phyloP scores from a whole-genome alignment of 2,888 invertebrate genomes.

The Rhyacophila evoluta region DNA sequence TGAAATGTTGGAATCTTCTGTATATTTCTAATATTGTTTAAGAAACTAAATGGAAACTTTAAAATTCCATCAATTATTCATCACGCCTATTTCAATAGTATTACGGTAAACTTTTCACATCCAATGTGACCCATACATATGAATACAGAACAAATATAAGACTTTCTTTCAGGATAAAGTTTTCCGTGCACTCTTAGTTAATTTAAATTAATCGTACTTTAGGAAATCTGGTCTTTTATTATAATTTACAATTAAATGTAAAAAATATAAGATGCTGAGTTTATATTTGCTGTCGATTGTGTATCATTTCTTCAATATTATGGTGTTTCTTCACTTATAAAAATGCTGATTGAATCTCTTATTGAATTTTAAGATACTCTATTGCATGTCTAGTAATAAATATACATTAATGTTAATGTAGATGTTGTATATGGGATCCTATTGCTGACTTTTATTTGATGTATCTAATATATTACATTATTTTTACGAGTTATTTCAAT shows the following conservation, averaged over 20 bases:
- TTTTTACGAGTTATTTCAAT: not conserved
- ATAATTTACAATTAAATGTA: slow-evolving; percentile 22
- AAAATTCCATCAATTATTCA: slow-evolving; percentile 26
- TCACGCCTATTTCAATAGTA: not conserved
- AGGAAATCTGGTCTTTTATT: slow-evolving; percentile 22
- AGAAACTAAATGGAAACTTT: not conserved
- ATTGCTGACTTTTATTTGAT: slow-evolving; percentile 25
- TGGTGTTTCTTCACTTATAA: slow-evolving; percentile 37
- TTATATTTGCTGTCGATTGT: not conserved
- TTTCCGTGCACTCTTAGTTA: not conserved
- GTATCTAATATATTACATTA: slow-evolving; percentile 2
- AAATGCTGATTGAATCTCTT: slow-evolving; percentile 40
- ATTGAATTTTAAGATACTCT: slow-evolving; percentile 33
- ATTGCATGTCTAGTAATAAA: slow-evolving; percentile 43
- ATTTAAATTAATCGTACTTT: not conserved
- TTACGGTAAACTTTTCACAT: not conserved
- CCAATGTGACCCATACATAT: not conserved
- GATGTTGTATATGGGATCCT: slow-evolving; percentile 41
- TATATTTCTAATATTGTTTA: slow-evolving; percentile 5
- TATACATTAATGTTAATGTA: slow-evolving; percentile 36
- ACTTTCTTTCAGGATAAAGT: not conserved
- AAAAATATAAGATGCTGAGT: slow-evolving; percentile 12
- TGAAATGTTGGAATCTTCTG: not conserved
- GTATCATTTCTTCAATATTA: slow-evolving; percentile 15
- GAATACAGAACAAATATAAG: not conserved